Evolutionary conservation across 2,113 vertebrate species (phyloP).

Genomic region (Tyto alba): DNA sequence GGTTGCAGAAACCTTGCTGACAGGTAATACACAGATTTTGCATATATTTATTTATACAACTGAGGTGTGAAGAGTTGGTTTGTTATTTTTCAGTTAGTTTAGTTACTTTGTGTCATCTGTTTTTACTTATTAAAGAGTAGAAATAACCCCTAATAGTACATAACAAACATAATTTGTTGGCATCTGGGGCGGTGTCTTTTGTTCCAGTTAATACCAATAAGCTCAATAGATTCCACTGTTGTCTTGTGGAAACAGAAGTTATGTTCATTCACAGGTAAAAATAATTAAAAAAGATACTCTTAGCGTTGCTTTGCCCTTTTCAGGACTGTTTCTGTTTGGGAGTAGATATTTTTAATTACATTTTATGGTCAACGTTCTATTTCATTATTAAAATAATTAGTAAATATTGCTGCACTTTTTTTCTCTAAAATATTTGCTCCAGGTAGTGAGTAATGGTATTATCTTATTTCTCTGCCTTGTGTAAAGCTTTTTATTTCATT

Average conservation of each 20-base stretch:
- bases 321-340: background rate
- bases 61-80: background rate
- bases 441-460: background rate
- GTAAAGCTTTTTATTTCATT: background rate
- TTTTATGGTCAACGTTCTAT: background rate
- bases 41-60: background rate
- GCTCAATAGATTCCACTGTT: background rate
- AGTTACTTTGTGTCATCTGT: background rate
- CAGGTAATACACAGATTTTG: background rate
- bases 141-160: background rate
- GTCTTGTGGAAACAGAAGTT: background rate
- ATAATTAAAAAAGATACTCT: too few species aligned
- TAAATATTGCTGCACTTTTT: background rate
- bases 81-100: background rate
- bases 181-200: background rate
- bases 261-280: background rate
- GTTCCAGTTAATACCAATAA: background rate
- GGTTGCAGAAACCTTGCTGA: background rate
- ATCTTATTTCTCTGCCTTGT: background rate
- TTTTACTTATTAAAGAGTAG: background rate
- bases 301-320: background rate
- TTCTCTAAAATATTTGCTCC: background rate
- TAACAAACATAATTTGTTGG: background rate
- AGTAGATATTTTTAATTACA: background rate
- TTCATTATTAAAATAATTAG: background rate